phyloP scores from a whole-genome alignment of 2,797 vertebrate species.

The Vultur gryphus region DNA sequence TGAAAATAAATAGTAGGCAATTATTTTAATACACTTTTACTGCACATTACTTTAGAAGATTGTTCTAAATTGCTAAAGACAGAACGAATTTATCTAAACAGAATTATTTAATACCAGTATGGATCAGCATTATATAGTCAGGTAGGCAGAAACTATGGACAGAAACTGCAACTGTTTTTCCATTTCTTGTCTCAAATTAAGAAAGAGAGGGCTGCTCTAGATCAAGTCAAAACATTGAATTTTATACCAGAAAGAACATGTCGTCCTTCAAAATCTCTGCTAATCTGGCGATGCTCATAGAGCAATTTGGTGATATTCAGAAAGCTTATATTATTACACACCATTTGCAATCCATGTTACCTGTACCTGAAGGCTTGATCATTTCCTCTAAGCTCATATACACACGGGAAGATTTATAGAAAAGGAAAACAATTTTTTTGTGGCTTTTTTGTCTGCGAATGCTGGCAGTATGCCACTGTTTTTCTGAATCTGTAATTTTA shows the following conservation, averaged over 20 bases:
- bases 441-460: neutral
- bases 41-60: constrained; percentile 45
- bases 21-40: constrained; percentile 57
- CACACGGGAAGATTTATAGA: neutral
- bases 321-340: neutral
- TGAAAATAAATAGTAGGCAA: constrained; percentile 48
- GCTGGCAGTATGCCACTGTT: constrained; percentile 49
- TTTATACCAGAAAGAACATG: neutral
- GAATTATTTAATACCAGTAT: constrained; percentile 9
- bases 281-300: neutral
- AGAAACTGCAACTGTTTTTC: neutral
- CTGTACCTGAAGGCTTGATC: neutral
- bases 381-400: neutral
- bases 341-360: neutral
- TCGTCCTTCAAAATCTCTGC: neutral
- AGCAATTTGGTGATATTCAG: neutral
- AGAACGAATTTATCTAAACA: constrained; percentile 50
- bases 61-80: constrained; percentile 50
- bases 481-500: constrained; percentile 53
- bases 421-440: neutral
- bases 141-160: neutral
- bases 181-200: neutral
- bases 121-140: neutral
- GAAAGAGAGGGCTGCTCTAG: neutral
- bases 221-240: neutral